phyloP scores from a whole-genome alignment of 2,113 vertebrate genomes.

The Podilymbus podiceps region DNA sequence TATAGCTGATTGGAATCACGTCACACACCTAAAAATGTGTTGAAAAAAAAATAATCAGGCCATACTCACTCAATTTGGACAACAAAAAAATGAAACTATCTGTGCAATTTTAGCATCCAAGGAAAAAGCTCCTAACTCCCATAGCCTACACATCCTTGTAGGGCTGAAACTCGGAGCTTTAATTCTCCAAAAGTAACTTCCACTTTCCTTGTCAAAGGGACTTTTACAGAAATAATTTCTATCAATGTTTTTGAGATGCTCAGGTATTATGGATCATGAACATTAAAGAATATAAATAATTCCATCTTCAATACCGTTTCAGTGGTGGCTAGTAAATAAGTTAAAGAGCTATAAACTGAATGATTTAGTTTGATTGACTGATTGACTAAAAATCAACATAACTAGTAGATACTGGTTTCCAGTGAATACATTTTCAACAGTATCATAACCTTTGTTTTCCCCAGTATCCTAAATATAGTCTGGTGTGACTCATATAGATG shows the following conservation, averaged over 20 bases:
- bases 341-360: background rate
- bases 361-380: background rate
- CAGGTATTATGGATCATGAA: background rate
- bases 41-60: background rate
- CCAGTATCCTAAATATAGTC: background rate
- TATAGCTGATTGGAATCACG: background rate
- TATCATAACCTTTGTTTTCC: background rate
- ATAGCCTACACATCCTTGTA: background rate
- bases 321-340: background rate
- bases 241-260: background rate
- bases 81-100: background rate
- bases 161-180: background rate
- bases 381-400: background rate
- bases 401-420: background rate
- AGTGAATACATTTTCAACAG: background rate
- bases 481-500: background rate
- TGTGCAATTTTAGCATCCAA: background rate
- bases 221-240: background rate
- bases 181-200: background rate
- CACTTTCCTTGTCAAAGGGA: background rate
- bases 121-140: background rate
- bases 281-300: background rate
- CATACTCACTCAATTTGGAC: background rate
- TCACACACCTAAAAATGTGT: background rate
- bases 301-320: background rate